phyloP scores from a whole-genome alignment of 2,797 vertebrate species.

The Pangasius djambal region DNA sequence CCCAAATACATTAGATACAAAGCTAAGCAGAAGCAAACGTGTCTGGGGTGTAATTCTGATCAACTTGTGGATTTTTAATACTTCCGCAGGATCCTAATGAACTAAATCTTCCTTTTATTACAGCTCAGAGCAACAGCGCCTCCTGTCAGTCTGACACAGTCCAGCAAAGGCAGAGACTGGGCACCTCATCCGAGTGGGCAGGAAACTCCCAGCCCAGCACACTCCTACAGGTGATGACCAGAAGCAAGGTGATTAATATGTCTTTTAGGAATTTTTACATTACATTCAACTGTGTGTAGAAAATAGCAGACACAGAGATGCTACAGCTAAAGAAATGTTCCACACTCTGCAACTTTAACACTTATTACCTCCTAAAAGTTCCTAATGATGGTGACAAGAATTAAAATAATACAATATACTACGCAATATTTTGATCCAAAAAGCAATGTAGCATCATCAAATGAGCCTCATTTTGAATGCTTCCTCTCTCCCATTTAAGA shows the following conservation, averaged over 20 bases:
- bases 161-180: slow-evolving; percentile 51
- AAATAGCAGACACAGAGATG: not conserved
- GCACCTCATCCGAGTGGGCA: slow-evolving; percentile 72
- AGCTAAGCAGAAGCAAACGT: not conserved
- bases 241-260: slow-evolving; percentile 75
- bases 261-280: not conserved
- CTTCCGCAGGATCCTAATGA: not conserved
- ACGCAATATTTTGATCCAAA: not conserved
- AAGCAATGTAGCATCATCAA: not conserved
- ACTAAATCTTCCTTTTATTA: not conserved
- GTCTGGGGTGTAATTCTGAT: not conserved
- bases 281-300: not conserved
- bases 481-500: not conserved
- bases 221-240: slow-evolving; percentile 63
- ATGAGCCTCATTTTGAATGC: not conserved
- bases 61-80: not conserved
- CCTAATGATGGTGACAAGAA: not conserved
- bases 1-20: not conserved
- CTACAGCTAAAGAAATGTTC: not conserved
- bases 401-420: not conserved
- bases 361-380: not conserved
- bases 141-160: slow-evolving; percentile 5
- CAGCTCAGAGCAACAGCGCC: slow-evolving; percentile 45
- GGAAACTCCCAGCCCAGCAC: slow-evolving; percentile 66
- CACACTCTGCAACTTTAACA: not conserved